Conservation (phyloP, 1,140 invertebrate species). For the Tetraneura akinire region DNA sequence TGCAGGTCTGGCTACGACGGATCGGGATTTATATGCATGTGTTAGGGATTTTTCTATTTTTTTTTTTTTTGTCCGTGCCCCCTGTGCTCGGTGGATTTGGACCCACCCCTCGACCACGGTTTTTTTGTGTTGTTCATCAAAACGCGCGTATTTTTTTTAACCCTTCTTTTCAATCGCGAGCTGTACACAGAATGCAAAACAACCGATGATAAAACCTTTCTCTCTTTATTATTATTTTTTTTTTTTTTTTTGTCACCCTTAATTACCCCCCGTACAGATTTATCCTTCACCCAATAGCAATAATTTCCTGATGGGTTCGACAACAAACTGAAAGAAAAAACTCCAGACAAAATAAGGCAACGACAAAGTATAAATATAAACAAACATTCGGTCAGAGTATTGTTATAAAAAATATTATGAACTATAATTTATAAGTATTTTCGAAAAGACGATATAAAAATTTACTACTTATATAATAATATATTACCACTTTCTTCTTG, state of each 20-base stretch:
- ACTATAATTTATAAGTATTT: too few relatives aligned
- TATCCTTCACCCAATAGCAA: not conserved
- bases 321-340: not conserved
- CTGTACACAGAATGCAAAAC: constrained; percentile 35
- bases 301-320: not conserved
- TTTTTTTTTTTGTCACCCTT: constrained; percentile 33
- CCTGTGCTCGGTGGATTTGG: not conserved
- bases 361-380: constrained; percentile 18
- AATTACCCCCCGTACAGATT: constrained; percentile 42
- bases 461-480: too few relatives aligned
- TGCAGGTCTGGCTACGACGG: constrained; percentile 9
- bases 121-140: constrained; percentile 42
- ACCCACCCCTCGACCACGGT: constrained; percentile 34
- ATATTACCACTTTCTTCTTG: too few relatives aligned
- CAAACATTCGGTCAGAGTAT: constrained; percentile 8
- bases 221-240: not conserved
- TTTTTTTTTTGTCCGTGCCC: not conserved
- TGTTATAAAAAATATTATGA: constrained; percentile 5
- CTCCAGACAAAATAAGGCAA: not conserved
- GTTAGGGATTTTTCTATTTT: constrained; percentile 9
- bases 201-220: constrained; percentile 28
- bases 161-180: constrained; percentile 39
- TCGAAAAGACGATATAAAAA: too few relatives aligned
- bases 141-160: constrained; percentile 40
- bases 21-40: not conserved